Evolutionary conservation across 2,888 invertebrate genomes (phyloP).

Genomic region (Erannis defoliaria): DNA sequence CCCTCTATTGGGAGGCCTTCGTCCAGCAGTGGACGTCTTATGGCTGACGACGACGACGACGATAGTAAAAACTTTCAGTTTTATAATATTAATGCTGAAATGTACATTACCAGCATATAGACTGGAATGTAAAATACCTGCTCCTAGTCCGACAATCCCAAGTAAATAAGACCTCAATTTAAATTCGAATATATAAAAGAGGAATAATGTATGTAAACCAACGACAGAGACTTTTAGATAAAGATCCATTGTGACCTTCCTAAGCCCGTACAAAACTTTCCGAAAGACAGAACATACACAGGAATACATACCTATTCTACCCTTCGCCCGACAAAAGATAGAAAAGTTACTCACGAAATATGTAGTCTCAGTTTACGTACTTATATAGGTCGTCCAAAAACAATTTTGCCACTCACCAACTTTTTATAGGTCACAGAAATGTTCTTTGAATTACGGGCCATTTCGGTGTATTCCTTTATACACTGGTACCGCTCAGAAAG

Average conservation of each 20-base stretch:
- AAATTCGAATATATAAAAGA: slow-evolving; percentile 48
- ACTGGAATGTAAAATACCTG: slow-evolving; percentile 10
- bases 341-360: slow-evolving; percentile 59
- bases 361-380: slow-evolving; percentile 34
- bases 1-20: too few relatives aligned
- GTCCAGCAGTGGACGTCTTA: too few relatives aligned
- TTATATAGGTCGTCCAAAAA: slow-evolving; percentile 58
- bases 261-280: slow-evolving; percentile 57
- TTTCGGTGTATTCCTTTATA: slow-evolving; percentile 78
- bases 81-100: not conserved
- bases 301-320: slow-evolving; percentile 46
- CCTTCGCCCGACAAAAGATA: slow-evolving; percentile 58
- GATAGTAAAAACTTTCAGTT: too few relatives aligned
- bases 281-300: slow-evolving; percentile 52
- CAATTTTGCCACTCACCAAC: slow-evolving; percentile 65
- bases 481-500: slow-evolving; percentile 77
- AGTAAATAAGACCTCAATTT: slow-evolving; percentile 47
- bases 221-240: slow-evolving; percentile 54
- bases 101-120: not conserved
- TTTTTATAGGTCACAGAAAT: slow-evolving; percentile 80
- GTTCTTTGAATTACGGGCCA: slow-evolving; percentile 77
- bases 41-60: too few relatives aligned
- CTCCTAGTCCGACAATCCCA: slow-evolving; percentile 39
- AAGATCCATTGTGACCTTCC: slow-evolving; percentile 59
- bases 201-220: slow-evolving; percentile 48